Conservation (phyloP, 2,888 invertebrate species). For the Prenolepis imparis region DNA sequence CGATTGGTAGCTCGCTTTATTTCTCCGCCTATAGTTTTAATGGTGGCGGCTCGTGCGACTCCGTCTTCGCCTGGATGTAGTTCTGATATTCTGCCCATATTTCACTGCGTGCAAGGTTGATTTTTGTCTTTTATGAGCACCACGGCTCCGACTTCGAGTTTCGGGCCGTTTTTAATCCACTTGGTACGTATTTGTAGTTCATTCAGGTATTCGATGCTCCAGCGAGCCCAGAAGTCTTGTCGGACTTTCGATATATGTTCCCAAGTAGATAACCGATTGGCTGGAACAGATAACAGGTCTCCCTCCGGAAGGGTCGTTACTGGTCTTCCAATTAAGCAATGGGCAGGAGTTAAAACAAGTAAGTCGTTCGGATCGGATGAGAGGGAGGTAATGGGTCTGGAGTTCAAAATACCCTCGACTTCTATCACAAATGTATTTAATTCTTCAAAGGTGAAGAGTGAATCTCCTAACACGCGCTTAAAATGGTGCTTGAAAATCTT, state of each 20-base stretch:
- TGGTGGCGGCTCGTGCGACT: neutral
- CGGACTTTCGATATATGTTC: conserved; percentile 55
- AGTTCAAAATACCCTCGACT: conserved; percentile 60
- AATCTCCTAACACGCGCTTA: conserved; percentile 37
- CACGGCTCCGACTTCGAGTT: neutral
- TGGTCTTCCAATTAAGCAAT: conserved; percentile 46
- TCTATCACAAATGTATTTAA: conserved; percentile 54
- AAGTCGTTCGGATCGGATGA: conserved; percentile 58
- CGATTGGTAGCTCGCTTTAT: neutral
- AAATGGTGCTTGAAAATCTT: conserved; percentile 40
- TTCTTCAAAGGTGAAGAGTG: conserved; percentile 54
- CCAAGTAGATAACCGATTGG: conserved; percentile 57
- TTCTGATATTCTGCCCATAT: neutral
- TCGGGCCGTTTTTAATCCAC: conserved; percentile 50
- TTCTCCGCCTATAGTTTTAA: neutral
- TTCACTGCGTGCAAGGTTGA: neutral
- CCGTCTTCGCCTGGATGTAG: neutral
- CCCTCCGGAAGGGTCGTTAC: neutral
- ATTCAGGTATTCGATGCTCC: conserved; percentile 13
- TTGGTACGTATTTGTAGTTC: conserved; percentile 55
- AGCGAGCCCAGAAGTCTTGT: conserved; percentile 61
- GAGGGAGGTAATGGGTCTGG: conserved; percentile 31
- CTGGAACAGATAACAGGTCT: neutral
- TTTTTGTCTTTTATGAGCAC: neutral
- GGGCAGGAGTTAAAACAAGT: conserved; percentile 45